Base-by-base conservation (phyloP, 2,113 vertebrate genomes). In the Neodon shergylaensis region DNA sequence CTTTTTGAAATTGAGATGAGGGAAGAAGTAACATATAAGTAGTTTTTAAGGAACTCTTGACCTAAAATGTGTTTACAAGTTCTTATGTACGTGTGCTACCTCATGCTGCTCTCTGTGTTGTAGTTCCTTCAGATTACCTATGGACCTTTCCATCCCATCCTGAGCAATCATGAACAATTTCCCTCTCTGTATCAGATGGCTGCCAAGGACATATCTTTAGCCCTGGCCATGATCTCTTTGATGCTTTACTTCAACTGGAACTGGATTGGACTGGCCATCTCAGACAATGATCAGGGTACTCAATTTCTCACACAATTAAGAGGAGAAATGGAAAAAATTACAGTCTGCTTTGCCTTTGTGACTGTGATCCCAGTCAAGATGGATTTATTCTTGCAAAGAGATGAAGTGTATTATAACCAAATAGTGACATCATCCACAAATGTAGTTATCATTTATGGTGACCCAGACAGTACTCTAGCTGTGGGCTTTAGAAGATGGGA, bases 11-110 rank as follows among this genome's bases (percentile, higher is more conserved):
- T 7, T 7, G 42, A 28, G 42, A 47, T 16, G 74, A 76, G 12
- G 74, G 5, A 76, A 47, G 6, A 76, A 47, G 26, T 47, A 47
- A 28, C 14, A 76, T 12, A 5, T 76, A 76, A 19, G 1, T 5
- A 3, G 3, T 0, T 7, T 47, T 44, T 16, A 24, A 44, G 13
- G 42, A 76, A 76, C 0, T 47, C 5, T 33, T 65, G 6, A 0
- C 21, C 1, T 10, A 74, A 74, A 26, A 2, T 14, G 0, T 74
- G 39, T 44, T 44, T 74, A 44, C 12, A 44, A 22, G 63, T 65
- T 65, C 26, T 65, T 65, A 11, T 11, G 24, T 12, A 2, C 28
- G 10, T 28, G 11, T 65, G 63, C 26, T 1, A 28, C 26, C 26
- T 65, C 63, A 65, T 65, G 9, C 10, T 65, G 10, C 63, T 10